Conservation (phyloP, 1,140 invertebrate species). For the Drosophila jambulina region DNA sequence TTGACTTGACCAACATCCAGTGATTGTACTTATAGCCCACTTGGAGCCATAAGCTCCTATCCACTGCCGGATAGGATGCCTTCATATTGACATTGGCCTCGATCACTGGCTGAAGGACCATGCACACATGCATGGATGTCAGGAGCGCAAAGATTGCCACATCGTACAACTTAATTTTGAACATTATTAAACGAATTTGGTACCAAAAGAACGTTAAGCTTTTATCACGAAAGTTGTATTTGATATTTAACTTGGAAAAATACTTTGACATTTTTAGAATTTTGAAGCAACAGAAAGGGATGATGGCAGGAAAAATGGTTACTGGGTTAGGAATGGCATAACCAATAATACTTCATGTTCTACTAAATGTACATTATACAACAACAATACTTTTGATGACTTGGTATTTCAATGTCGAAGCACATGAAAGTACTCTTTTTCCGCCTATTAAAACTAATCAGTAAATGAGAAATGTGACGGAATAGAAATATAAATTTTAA, state of each 20-base stretch:
- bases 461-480: not conserved
- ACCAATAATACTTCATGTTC: not conserved
- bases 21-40: constrained; percentile 55
- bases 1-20: constrained; percentile 42
- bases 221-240: not conserved
- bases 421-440: not conserved
- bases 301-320: not conserved
- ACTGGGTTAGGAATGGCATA: not conserved
- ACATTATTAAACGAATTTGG: constrained; percentile 23
- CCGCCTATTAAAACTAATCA: not conserved
- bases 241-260: not conserved
- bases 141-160: constrained; percentile 26
- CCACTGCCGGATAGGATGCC: constrained; percentile 22
- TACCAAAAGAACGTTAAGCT: not conserved
- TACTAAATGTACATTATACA: not conserved
- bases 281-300: not conserved
- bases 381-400: not conserved
- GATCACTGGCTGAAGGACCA: constrained; percentile 39
- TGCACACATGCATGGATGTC: constrained; percentile 43
- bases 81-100: constrained; percentile 49
- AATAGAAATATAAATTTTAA: not conserved
- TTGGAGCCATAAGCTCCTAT: constrained; percentile 37
- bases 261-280: not conserved
- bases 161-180: constrained; percentile 50
- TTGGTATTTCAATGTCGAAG: not conserved